Evolutionary conservation across 2,113 vertebrate species (phyloP), one percentile per base, ranked within the genome.

Genomic region (Rhabdornis inornatus): DNA sequence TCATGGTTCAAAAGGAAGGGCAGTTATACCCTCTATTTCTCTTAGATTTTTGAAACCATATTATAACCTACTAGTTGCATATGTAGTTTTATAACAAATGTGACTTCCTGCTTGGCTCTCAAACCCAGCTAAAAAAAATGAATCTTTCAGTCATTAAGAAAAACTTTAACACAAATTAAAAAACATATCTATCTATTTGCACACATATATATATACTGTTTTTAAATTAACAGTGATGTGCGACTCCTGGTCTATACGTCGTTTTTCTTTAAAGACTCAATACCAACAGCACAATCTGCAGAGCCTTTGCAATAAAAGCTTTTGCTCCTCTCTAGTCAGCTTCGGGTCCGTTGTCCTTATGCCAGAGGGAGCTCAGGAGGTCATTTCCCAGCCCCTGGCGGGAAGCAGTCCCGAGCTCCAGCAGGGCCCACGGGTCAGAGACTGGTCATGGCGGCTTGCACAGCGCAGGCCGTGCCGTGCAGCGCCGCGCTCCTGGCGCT

Each of bases 401-500:
- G 83, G 68, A 35, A 60, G 93, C 59, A 65, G 84, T 31, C 49
- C 92, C 78, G 56, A 45, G 64, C 61, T 87, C 47, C 94, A 53
- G 94, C 65, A 31, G 83, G 92, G 49, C 72, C 65, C 91, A 5
- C 6, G 9, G 69, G 69, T 98, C 95, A 98, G 92, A 98, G 97
- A 7, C 96, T 96, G 59, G 97, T 97, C 95, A 97, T 83, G 95
- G 97, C 21, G 93, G 87, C 27, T 27, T 39, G 97, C 59, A 82
- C 76, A 33, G 96, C 90, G 77, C 50, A 94, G 80, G 79, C 68
- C 25, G 87, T 50, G 50, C 95, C 83, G 56, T 10, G 97, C 88
- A 74, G 79, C 89, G 91, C 98, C 44, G 96, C 89, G 66, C 92
- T 98, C 97, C 97, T 97, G 96, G 90, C 97, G 92, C 80, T 97